Evolutionary conservation across 2,113 vertebrate genomes (phyloP).

Genomic region (Penelope pileata): DNA sequence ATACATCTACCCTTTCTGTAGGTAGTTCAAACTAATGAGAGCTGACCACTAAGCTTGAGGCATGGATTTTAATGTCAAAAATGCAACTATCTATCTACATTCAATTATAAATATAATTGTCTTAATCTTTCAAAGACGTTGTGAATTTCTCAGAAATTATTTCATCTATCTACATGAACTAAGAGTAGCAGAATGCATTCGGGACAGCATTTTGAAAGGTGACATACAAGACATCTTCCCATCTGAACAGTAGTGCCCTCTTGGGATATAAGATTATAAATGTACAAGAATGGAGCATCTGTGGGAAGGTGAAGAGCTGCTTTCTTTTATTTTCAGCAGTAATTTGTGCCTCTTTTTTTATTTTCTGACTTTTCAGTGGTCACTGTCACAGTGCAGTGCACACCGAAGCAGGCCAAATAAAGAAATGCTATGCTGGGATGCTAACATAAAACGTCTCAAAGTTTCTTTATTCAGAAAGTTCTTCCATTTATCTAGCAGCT

Average conservation of each 20-base stretch:
- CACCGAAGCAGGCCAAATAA: neutral
- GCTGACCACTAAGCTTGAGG: neutral
- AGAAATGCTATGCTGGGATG: neutral
- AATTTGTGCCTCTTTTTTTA: neutral
- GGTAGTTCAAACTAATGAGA: neutral
- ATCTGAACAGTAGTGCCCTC: neutral
- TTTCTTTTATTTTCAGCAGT: neutral
- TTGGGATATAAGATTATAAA: neutral
- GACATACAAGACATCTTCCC: neutral
- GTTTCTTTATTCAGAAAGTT: conserved; percentile 4
- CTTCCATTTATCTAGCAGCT: neutral
- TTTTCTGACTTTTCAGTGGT: neutral
- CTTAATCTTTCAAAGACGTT: neutral
- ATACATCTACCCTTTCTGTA: neutral
- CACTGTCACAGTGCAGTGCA: neutral
- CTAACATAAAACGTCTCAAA: neutral
- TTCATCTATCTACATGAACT: neutral
- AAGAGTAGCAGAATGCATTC: neutral
- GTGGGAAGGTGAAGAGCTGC: neutral
- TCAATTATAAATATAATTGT: neutral
- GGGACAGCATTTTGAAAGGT: neutral
- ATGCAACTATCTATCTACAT: neutral
- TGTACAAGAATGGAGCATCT: neutral
- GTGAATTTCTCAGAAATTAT: neutral
- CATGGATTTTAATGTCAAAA: neutral